Base-by-base conservation (phyloP, 2,113 vertebrate genomes). In the Turdus rufiventris region DNA sequence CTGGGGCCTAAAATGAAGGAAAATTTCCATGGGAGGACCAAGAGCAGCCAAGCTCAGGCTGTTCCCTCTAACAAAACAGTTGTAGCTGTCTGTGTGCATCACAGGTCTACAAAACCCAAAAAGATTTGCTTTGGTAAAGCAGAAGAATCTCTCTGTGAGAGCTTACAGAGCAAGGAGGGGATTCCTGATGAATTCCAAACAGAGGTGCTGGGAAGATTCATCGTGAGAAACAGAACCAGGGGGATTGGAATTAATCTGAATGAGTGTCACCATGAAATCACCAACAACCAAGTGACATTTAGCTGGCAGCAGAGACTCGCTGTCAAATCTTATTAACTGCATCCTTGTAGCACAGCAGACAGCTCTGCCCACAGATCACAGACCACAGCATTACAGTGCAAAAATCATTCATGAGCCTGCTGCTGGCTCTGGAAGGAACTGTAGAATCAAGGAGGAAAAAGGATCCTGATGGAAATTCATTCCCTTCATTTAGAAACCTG, bases 371-470 rank as follows among this genome's bases (percentile, higher is more conserved):
- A 79, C 80, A 87, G n/a, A 75, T 23, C 84, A 61, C 51, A 92
- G 68, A 78, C 84, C 86, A 85, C 76, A 91, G 73, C 76, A 29
- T 91, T 96, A 94, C 91, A 68, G 43, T 34, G 91, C 86, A 91
- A 63, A 92, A 91, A 45, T 54, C 70, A 92, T 78, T 81, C 87
- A 48, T 31, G 21, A 12, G 33, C 87, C 79, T 53, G 80, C 84
- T 87, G 70, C 36, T 53, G 57, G 45, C 77, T 88, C 70, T 57
- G 80, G 15, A 60, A 38, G 36, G 72, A 81, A 16, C 51, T 5
- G 8, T 10, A 38, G 58, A 77, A 53, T 5, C 31, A 31, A 82
- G 51, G 51, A 76, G 51, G 18, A 68, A 56, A 61, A 8, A 5
- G 31, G 48, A n/a, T 56, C 61, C 65, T 56, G 21, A 28, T 19